Evolutionary conservation across 2,888 invertebrate genomes (phyloP), one percentile per base, ranked within the genome.

Genomic region (Pogonocherus hispidulus): DNA sequence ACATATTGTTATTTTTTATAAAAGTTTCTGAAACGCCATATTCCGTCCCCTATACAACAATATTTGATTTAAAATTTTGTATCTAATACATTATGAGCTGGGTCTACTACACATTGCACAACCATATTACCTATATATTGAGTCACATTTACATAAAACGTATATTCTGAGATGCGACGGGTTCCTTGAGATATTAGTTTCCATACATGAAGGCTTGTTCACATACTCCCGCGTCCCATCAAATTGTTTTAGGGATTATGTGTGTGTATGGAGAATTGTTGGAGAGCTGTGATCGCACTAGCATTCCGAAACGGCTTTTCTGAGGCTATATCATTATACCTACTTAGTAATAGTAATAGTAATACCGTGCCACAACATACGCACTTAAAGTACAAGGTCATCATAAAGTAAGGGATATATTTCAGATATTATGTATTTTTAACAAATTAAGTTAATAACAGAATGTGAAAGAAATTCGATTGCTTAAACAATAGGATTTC

Each of bases 121-220:
- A 16, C 32, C 18, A 52, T 52, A 27, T 52, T 52, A 32, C 32
- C 6, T 44, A 23, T 57, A 46, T 57, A 57, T 57, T 57, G 44
- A 18, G 16, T 54, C 18, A 22, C 55, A 55, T 55, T 55, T 55
- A 37, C 55, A 55, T 55, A 55, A 18, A 22, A 55, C 22, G 41
- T 57, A 46, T 46, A 57, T 14, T 8, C n/a, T 16, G 19, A n/a
- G 20, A 18, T 19, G 57, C 41, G 41, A 41, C 41, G 41, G 41
- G 46, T n/a, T 55, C 55, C 37, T 55, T 37, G 19, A 57, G 14
- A 41, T 57, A 57, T 57, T 57, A 57, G 22, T 57, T 57, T 57
- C 44, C 57, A 57, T 57, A 57, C 23, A 57, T 57, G 20, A 44
- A 41, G 23, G 27, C 44, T 46, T 57, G 57, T 56, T 56, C n/a